Evolutionary conservation across 2,888 invertebrate species (phyloP).

Genomic region (Dicycla oo): DNA sequence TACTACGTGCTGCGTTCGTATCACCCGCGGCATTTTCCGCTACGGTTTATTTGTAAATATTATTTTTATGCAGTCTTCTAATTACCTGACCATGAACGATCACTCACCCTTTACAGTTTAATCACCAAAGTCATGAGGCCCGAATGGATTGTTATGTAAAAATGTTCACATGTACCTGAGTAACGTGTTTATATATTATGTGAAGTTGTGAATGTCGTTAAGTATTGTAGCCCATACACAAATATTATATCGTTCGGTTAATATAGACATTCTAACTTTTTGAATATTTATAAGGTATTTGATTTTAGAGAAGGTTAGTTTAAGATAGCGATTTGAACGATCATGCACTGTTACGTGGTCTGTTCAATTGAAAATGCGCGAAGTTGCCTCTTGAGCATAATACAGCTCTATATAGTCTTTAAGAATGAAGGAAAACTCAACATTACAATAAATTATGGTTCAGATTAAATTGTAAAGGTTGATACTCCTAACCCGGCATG

Average conservation of each 20-base stretch:
- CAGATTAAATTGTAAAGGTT: slow-evolving; percentile 56
- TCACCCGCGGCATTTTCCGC: slow-evolving; percentile 81
- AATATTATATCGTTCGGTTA: slow-evolving; percentile 63
- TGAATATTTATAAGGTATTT: slow-evolving; percentile 67
- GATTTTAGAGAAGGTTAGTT: slow-evolving; percentile 60
- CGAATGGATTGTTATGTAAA: slow-evolving; percentile 63
- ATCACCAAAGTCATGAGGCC: slow-evolving; percentile 41
- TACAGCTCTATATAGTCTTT: slow-evolving; percentile 52
- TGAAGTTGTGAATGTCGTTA: slow-evolving; percentile 66
- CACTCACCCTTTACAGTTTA: slow-evolving; percentile 57
- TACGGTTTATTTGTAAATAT: slow-evolving; percentile 83
- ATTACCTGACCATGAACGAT: slow-evolving; percentile 56
- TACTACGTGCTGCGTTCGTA: slow-evolving; percentile 78
- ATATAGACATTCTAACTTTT: slow-evolving; percentile 67
- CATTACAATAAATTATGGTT: slow-evolving; percentile 23
- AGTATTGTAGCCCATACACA: slow-evolving; percentile 65
- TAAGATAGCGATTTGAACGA: slow-evolving; percentile 57
- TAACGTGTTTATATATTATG: slow-evolving; percentile 68
- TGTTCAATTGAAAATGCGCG: slow-evolving; percentile 53
- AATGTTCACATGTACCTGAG: slow-evolving; percentile 69
- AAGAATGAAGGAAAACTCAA: slow-evolving; percentile 41
- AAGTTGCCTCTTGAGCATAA: slow-evolving; percentile 58
- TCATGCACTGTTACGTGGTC: slow-evolving; percentile 48
- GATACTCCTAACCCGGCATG: slow-evolving; percentile 38
- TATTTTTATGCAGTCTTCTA: slow-evolving; percentile 69